phyloP scores from a whole-genome alignment of 1,140 invertebrate genomes.

The Pseudomyrmex concolor region DNA sequence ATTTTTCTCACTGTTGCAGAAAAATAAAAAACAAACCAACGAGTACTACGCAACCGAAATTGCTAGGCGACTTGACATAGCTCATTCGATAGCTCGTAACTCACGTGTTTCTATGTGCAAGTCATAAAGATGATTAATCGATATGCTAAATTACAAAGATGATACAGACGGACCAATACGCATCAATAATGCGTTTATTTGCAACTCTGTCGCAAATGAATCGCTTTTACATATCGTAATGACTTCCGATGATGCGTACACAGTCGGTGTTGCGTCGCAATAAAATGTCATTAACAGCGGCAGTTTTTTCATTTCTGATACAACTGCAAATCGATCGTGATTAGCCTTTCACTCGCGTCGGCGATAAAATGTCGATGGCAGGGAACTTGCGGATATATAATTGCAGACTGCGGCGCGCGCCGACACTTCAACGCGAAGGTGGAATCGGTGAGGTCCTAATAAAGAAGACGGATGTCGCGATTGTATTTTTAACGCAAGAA shows the following conservation, averaged over 20 bases:
- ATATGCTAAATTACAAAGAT: background rate
- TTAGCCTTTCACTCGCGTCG: no score
- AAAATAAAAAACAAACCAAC: background rate
- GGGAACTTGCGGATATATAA: no score
- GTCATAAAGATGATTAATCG: background rate
- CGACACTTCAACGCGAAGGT: no score
- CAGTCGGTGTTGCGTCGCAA: background rate
- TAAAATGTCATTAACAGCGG: background rate
- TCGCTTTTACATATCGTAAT: background rate
- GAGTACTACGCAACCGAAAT: background rate
- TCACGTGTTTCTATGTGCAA: background rate
- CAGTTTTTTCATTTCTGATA: no score
- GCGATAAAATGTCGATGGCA: no score
- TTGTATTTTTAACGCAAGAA: background rate
- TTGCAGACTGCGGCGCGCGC: no score
- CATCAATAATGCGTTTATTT: background rate
- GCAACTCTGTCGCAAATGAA: background rate
- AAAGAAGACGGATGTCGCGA: background rate
- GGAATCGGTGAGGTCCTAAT: no score
- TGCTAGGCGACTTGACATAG: no score
- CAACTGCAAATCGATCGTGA: no score
- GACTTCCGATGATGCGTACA: background rate
- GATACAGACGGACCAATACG: background rate
- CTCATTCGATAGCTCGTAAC: background rate
- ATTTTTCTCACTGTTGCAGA: background rate